Conservation (phyloP, 2,113 vertebrate species). For the Pollachius pollachius region DNA sequence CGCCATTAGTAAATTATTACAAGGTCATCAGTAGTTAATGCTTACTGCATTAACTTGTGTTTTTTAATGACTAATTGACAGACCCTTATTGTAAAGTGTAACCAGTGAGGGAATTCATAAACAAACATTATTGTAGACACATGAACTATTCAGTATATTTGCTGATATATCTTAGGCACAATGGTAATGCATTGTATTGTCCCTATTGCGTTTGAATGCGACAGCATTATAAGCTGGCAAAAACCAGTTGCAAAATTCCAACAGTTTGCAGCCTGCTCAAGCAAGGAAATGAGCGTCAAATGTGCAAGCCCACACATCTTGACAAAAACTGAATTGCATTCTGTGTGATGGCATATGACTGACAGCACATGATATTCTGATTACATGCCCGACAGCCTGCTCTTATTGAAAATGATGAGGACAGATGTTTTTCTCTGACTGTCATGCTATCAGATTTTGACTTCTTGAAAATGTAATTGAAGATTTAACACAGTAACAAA, state of each 20-base stretch:
- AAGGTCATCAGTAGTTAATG: no score
- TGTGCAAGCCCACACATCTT: constrained; percentile 38
- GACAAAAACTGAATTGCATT: constrained; percentile 47
- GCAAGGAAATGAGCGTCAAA: constrained; percentile 45
- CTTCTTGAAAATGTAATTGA: constrained; percentile 70
- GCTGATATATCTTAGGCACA: neutral
- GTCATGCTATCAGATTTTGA: constrained; percentile 67
- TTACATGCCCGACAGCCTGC: constrained; percentile 73
- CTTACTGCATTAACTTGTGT: no score
- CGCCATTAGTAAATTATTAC: no score
- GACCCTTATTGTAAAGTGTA: no score
- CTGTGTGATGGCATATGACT: constrained; percentile 63
- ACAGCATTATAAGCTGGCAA: constrained; percentile 31
- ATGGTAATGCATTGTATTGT: constrained; percentile 21
- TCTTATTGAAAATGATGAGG: constrained; percentile 71
- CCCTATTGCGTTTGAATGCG: constrained; percentile 21
- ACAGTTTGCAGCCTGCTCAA: constrained; percentile 33
- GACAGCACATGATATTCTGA: constrained; percentile 72
- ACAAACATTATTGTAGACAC: no score
- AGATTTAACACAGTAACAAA: constrained; percentile 52
- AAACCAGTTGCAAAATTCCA: constrained; percentile 30
- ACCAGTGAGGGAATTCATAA: no score
- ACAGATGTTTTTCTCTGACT: constrained; percentile 72
- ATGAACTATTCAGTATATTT: constrained; percentile 21
- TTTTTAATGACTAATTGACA: no score